Conservation (phyloP, 2,113 vertebrate species). For the Gracilinanus agilis region DNA sequence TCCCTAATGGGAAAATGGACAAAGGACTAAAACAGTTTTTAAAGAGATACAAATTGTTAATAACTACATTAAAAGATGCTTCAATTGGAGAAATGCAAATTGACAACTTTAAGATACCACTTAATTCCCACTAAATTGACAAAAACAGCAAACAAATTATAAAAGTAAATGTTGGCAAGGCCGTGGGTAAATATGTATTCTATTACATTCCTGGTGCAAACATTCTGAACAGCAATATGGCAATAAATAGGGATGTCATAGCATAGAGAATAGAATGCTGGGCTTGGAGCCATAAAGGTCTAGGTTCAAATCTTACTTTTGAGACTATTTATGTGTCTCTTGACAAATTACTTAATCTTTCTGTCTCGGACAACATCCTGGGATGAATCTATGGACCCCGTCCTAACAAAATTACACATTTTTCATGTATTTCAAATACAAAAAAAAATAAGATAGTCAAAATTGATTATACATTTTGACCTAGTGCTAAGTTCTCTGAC, state of each 20-base stretch:
- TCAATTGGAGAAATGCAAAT: conserved; percentile 1
- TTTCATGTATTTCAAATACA: background rate
- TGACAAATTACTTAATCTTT: background rate
- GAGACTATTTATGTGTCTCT: background rate
- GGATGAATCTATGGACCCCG: background rate
- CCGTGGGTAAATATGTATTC: background rate
- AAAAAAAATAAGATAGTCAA: background rate
- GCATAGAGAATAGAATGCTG: background rate
- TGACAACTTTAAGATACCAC: background rate
- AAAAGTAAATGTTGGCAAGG: background rate
- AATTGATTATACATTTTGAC: background rate
- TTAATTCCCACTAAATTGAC: background rate
- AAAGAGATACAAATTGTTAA: background rate
- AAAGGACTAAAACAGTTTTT: background rate
- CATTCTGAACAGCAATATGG: background rate
- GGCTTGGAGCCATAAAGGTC: background rate
- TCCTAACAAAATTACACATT: background rate
- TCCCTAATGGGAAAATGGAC: background rate
- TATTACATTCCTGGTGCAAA: background rate
- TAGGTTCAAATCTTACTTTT: background rate
- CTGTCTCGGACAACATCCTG: background rate
- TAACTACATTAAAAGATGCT: background rate
- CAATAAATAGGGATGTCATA: background rate
- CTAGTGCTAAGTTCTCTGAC: background rate
- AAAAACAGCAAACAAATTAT: background rate